These are phyloP conservation scores for Ceratina japonica DNA, from an alignment of 1,140 invertebrate genomes.

Conservation along the genomic window DNA sequence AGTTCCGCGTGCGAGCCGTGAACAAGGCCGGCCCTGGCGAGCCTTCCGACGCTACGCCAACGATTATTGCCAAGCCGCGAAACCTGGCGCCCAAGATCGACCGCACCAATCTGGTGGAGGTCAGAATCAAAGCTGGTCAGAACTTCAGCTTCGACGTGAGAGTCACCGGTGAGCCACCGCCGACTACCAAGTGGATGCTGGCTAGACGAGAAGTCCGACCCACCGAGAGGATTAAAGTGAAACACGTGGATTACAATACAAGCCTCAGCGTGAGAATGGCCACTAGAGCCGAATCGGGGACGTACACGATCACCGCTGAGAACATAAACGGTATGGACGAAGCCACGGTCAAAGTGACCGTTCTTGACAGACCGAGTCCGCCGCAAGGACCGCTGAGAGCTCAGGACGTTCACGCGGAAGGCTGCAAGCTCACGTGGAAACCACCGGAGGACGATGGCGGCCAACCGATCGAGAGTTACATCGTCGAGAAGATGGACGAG, in stretches of 20 bases:
- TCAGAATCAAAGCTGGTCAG: constrained; percentile 94
- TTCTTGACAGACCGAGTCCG: constrained; percentile 93
- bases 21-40: constrained; percentile 97
- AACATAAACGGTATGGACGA: constrained; percentile 96
- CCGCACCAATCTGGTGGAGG: constrained; percentile 90
- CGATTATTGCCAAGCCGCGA: constrained; percentile 93
- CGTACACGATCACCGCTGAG: constrained; percentile 94
- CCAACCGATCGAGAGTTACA: constrained; percentile 92
- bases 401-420: constrained; percentile 91
- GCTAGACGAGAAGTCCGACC: constrained; percentile 86
- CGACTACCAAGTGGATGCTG: constrained; percentile 93
- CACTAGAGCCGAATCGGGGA: constrained; percentile 92
- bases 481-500: constrained; percentile 96
- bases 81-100: constrained; percentile 93
- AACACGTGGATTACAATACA: constrained; percentile 93
- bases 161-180: constrained; percentile 93
- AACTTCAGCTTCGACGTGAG: constrained; percentile 90
- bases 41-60: constrained; percentile 91
- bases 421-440: constrained; percentile 92
- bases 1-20: constrained; percentile 94
- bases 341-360: constrained; percentile 94
- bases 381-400: constrained; percentile 96
- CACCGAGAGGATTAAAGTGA: constrained; percentile 86
- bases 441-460: constrained; percentile 95
- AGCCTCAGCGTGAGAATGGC: constrained; percentile 92